Base-by-base conservation (phyloP, 53 echinoderm and acorn worm genomes). In the Actinopyga echinites region DNA sequence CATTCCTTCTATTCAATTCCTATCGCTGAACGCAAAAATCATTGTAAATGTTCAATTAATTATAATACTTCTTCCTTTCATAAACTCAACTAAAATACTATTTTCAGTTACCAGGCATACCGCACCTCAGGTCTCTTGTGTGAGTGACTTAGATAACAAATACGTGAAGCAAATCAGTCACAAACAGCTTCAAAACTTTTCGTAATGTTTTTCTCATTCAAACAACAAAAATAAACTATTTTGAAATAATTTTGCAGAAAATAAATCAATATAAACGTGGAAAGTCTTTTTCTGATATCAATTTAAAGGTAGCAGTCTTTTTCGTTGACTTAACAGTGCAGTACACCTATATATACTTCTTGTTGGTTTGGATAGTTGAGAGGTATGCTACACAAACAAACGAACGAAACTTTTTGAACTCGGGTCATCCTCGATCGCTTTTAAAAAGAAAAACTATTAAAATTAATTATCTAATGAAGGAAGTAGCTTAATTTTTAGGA, bases 371-470 rank as follows among this genome's bases (percentile, higher is more conserved):
- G 28, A 32, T 77, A 49, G 77, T 56, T 56, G 42, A 42, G 80
- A 84, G 85, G 45, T 77, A 89, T 55, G 80, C 52, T 68, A 62
- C 49, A 68, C 85, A 53, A 84, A 89, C 89, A 85, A 75, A 89
- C 89, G 62, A 63, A 79, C 64, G 26, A 59, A 80, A 85, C 85
- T 89, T 89, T 89, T 49, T 56, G 77, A 77, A 77, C 77, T 56
- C 77, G 55, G 77, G 77, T 80, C 81, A 89, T 66, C 74, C 89
- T 89, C 89, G 89, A 85, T 60, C 89, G 38, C 45, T 58, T 56
- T 26, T 80, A 61, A 75, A 61, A 29, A 57, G 30, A 55, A 77
- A 23, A 77, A 19, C 53, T 55, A 45, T 28, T 77, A 19, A 54
- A 77, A 53, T 56, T 77, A 77, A 77, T 77, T 32, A 55, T 26